Evolutionary conservation across 1,140 invertebrate genomes (phyloP), one percentile per base, ranked within the genome.

Genomic region (Leptinotarsa texana): DNA sequence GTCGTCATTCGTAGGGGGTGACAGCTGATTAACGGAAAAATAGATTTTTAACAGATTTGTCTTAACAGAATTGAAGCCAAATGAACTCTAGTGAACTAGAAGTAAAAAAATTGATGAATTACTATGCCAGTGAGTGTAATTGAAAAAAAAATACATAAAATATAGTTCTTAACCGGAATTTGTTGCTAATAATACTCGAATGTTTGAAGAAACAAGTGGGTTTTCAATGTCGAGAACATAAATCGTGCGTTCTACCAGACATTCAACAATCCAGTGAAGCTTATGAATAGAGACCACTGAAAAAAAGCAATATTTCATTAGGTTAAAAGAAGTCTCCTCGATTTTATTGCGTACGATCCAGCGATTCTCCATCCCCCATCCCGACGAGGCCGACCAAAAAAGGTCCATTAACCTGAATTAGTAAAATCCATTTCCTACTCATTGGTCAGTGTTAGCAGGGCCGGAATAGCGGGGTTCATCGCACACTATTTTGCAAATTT

Each of bases 251-350:
- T 57, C 13, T 6, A 57, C 51, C 51, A 57, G 13, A 57, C 51
- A 4, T 57, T 57, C 51, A 57, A n/a, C 51, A 5, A 18, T 17
- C 6, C 51, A 15, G 15, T 57, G 4, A 15, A 57, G 13, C 51
- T 18, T 17, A 57, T 57, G n/a, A 57, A 57, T 57, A 15, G 15
- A 4, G 4, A 18, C 5, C n/a, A 57, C 51, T 18, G 15, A 17
- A 57, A 57, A 57, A 57, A 57, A 15, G 51, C 17, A 57, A 57
- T 57, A 57, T 57, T 57, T 57, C 51, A 57, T 57, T 15, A n/a
- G 51, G 51, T 4, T 17, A 57, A 57, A 17, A n/a, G 51, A 57
- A 57, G 13, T 57, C 51, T 15, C 17, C 51, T 57, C 13, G 51
- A 57, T 57, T 57, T 57, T 13, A 57, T 57, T 3, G 51, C 51